Base-by-base conservation (phyloP, 2,888 invertebrate genomes). In the Argynnis bischoffii region DNA sequence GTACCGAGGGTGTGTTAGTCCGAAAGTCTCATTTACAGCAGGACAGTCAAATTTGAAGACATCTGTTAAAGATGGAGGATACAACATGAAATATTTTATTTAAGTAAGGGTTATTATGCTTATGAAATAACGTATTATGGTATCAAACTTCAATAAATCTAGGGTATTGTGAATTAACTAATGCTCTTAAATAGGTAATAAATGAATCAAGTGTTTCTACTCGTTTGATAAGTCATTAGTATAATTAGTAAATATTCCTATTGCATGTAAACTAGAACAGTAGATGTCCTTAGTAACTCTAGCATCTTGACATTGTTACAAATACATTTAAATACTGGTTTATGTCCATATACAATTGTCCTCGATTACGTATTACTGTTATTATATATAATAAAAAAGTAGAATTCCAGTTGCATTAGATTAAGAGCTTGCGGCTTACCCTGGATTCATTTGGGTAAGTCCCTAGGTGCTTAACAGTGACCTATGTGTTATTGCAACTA, bases 31-130 rank as follows among this genome's bases (percentile, higher is more conserved):
- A 79, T 95, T 95, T 15, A 97, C 97, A 78, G 95, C 93, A 0
- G 97, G 98, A 76, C 98, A 98, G 21, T 95, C 94, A 86, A 98
- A 98, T 77, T 95, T 93, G 88, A 98, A 97, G 48, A 98, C 95
- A 55, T 98, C 98, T 95, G 90, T 4, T 53, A 72, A 59, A 55
- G 3, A 46, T 21, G 31, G 35, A 31, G 6, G 26, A 4, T 26
- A 26, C 4, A 51, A 41, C 6, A 3, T 41, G 48, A 15, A 26
- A 15, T 55, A 16, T 26, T 26, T 26, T 26, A 26, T 26, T 26
- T 26, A 26, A 26, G 4, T 26, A 26, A 3, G 3, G 4, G 4
- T 26, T 26, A 4, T 26, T 5, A 5, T 26, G 26, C 26, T 26
- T 26, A 26, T 26, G 26, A 4, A 26, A 54, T 18, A 55, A 41